Base-by-base conservation (phyloP, 64 coral and sea anemone genomes). In the Pachyseris speciosa region DNA sequence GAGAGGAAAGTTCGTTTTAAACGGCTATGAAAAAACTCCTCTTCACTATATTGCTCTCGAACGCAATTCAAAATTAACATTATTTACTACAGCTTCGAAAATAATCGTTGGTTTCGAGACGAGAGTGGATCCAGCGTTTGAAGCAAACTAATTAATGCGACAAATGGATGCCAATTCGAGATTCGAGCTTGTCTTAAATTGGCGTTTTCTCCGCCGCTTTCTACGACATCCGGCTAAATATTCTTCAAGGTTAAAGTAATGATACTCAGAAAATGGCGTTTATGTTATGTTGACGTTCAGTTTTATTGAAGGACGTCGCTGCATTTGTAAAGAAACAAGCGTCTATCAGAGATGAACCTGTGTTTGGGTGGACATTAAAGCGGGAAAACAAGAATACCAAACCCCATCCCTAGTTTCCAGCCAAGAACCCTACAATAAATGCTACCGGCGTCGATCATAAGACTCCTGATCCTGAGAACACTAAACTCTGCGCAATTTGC, bases 301-400 rank as follows among this genome's bases (percentile, higher is more conserved):
- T 81, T 11, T n/a, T n/a, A 47, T 13, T 47, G 44, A 47, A 47
- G 44, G 44, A 47, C 13, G 44, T 47, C 44, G 13, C 7, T 47
- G 44, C 44, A 47, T 47, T 47, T 47, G 44, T 47, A 0, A 47
- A 47, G 44, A 47, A 47, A 47, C 44, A 47, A 47, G 44, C 44
- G 44, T 47, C 44, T 47, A 47, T 47, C 44, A 47, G 44, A 47
- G 13, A 47, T 47, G 44, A 47, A 7, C 1, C 44, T 7, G 44
- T 47, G 44, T 47, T 47, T 47, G 44, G n/a, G n/a, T n/a, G n/a
- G n/a, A n/a, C n/a, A n/a, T 33, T 69, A 1, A 83, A 84, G 78
- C 65, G 72, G 16, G 87, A 80, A 37, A 80, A 67, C 19, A 90
- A 90, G 40, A 42, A 90, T 16, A 39, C 81, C 36, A 72, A 84